Base-by-base conservation (phyloP, 2,888 invertebrate genomes). In the Herminia tarsipennalis region DNA sequence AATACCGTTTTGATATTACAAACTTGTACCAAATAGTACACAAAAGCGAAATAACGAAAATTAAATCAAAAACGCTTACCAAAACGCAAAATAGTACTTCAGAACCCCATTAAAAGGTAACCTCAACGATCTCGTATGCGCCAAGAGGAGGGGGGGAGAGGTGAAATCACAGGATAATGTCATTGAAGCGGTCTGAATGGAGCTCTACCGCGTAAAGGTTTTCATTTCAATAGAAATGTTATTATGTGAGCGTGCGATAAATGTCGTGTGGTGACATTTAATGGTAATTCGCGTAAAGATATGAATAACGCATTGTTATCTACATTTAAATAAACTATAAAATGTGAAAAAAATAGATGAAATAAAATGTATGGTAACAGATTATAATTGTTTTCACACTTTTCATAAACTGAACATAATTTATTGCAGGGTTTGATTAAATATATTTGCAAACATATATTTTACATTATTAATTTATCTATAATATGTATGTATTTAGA, bases 111-210 rank as follows among this genome's bases (percentile, higher is more conserved):
- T 68, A 66, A 38, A 60, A 43, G 22, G 47, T 50, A 73, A 67
- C 73, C 71, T 37, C 62, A 51, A 51, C 35, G 50, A 65, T 72
- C 61, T 60, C 53, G 56, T 70, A 66, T 68, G 66, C 72, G 62
- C 29, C 41, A 39, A 46, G 44, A 29, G 55, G 57, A 50, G 44
- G 21, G n/a, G n/a, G n/a, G n/a, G n/a, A n/a, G n/a, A n/a, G n/a
- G n/a, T n/a, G n/a, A 46, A 56, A 65, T 64, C 54, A 49, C 55
- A 44, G 50, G 59, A 47, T 56, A 66, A 63, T 64, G 70, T 63
- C 70, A 66, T 68, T 64, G 59, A 43, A 55, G 57, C 29, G 48
- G 40, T 39, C 36, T 42, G 35, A 56, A 52, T 49, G 50, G 50
- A 48, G 47, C 16, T 41, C 28, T 37, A 27, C 12, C 37, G 14